Conservation (phyloP, 1,140 invertebrate species). For the Paramacrobiotus metropolitanus region DNA sequence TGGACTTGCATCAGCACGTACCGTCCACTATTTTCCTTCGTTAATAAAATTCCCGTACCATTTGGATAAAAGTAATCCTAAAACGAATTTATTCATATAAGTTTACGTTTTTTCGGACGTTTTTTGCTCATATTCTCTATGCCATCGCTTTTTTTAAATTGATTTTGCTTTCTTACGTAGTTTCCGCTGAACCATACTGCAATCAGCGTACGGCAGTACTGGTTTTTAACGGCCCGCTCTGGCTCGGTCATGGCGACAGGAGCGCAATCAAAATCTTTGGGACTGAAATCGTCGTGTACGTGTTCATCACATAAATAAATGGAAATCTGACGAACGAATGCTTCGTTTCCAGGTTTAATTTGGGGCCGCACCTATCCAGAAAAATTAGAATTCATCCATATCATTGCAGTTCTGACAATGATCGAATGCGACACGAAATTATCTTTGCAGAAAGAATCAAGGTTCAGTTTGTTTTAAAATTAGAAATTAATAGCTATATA, state of each 20-base stretch:
- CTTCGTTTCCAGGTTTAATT: not conserved
- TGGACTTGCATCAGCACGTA: conserved; percentile 9
- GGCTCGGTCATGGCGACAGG: not conserved
- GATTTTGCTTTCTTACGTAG: not conserved
- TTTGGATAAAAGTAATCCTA: conserved; percentile 7
- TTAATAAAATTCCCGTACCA: conserved; percentile 6
- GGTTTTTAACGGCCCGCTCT: not conserved
- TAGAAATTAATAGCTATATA: no score
- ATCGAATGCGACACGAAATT: no score
- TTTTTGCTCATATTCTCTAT: no score
- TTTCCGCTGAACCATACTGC: not conserved
- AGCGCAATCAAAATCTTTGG: not conserved
- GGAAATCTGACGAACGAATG: not conserved
- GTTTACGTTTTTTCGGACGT: not conserved
- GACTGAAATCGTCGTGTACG: not conserved
- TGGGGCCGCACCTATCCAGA: not conserved
- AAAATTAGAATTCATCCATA: no score
- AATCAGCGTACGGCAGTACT: not conserved
- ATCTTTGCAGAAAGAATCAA: no score
- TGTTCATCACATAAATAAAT: not conserved
- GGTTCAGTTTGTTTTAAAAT: no score
- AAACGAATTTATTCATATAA: conserved; percentile 5
- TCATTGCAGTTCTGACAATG: no score
- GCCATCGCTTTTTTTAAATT: no score
- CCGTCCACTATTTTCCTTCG: not conserved